These are phyloP conservation scores for Temnopleurus reevesii DNA, from an alignment of 53 echinoderm and acorn worm genomes.

Conservation along the genomic window DNA sequence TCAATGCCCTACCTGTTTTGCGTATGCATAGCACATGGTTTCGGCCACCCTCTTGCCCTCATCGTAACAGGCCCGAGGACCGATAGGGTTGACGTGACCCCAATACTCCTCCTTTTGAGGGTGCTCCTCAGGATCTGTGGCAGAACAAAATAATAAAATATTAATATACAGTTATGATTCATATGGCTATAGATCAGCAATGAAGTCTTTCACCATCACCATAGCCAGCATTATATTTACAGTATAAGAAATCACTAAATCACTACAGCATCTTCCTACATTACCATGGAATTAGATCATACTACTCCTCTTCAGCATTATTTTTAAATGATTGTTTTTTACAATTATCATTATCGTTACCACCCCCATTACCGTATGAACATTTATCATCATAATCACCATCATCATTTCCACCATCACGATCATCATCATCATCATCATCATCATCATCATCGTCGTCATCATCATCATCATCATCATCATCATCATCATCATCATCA, in stretches of 20 bases:
- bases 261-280: too few species aligned
- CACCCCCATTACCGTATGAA: too few species aligned
- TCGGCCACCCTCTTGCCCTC: conserved; percentile 97
- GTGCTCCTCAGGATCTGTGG: conserved; percentile 89
- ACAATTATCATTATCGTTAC: too few species aligned
- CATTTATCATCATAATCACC: neutral
- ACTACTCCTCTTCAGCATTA: too few species aligned
- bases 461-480: neutral
- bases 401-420: neutral
- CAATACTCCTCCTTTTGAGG: conserved; percentile 98
- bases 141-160: neutral
- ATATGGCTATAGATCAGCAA: too few species aligned
- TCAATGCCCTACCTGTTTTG: conserved; percentile 93
- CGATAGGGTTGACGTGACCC: conserved; percentile 99
- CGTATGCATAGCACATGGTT: conserved; percentile 98
- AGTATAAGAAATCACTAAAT: too few species aligned
- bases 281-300: too few species aligned
- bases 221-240: too few species aligned
- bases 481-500: neutral
- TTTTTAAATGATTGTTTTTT: too few species aligned
- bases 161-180: neutral
- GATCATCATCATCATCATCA: neutral
- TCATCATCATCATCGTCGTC: neutral
- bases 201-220: too few species aligned
- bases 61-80: conserved; percentile 96